Evolutionary conservation across 1,140 invertebrate genomes (phyloP), one percentile per base, ranked within the genome.

Genomic region (Oscheius sp.): DNA sequence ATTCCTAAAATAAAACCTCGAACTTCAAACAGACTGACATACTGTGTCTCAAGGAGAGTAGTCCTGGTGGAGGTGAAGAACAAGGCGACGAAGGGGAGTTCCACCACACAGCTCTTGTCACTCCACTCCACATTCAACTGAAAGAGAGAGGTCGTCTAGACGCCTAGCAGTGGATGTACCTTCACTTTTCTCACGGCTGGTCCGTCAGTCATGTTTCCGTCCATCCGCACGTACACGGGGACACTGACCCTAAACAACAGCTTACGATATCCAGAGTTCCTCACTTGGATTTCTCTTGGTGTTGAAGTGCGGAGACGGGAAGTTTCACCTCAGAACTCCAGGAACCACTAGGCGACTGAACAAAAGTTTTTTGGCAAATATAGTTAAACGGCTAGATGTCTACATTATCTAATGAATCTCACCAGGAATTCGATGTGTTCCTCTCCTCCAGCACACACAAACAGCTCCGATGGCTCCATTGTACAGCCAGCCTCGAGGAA

Each of bases 401-500:
- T n/a, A 31, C 34, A 59, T 63, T 45, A 66, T 55, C 15, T 13
- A 82, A 75, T 59, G 73, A 71, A 42, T 4, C 49, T 23, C n/a
- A 82, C 80, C 64, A 74, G 62, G 55, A 80, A 78, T 72, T 82
- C 46, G 29, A 79, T 71, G 15, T 35, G 29, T 23, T 38, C 46
- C 49, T 68, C 34, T 26, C 42, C 13, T 20, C 38, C 38, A 23
- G 69, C 7, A 23, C 49, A 7, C 4, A 55, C 23, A 26, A 55
- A 55, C 7, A 55, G 49, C 28, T 13, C 49, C 7, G 49, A 13
- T 23, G 7, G 7, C 7, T 55, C 49, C 49, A 55, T 23, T n/a
- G 29, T 42, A n/a, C 80, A 79, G 29, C 80, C 80, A 20, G 74
- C 35, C n/a, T 71, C 59, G 7, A 80, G 42, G 13, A 49, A 45